Base-by-base conservation (phyloP, 2,113 vertebrate genomes). In the Origma solitaria region DNA sequence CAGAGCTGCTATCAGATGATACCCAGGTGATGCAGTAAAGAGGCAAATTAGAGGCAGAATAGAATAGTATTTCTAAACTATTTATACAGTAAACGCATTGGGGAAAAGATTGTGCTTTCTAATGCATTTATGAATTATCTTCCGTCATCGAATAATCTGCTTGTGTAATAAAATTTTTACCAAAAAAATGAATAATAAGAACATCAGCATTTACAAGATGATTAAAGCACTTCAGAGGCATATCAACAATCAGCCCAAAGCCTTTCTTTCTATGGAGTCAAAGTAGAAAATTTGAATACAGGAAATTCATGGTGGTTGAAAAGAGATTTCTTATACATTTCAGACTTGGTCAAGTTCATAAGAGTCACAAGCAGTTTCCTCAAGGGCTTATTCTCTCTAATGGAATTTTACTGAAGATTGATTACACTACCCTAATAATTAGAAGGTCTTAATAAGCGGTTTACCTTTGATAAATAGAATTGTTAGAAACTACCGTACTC, bases 391-490 rank as follows among this genome's bases (percentile, higher is more conserved):
- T 88, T 85, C 90, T 83, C 77, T 91, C 62, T 96, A 96, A 92
- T 95, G 76, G 91, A 96, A 92, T 97, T 94, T 96, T 95, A 53
- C 86, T 92, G 94, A 95, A 96, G 97, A 98, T 96, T 97, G 96
- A 97, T 98, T 96, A 75, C 79, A 95, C 87, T 96, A 90, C 90
- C 92, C 97, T 95, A 95, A 97, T 97, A 97, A 98, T 98, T 97
- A 97, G 95, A 95, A 94, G 94, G 90, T 92, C 95, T 97, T 97
- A 97, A 96, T 97, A 97, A 97, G 88, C 20, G 11, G 68, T 94
- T 97, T 97, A 96, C 82, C 68, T 95, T 97, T 98, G 96, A 97
- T 97, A 96, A 97, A 97, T 96, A 97, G 96, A 92, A 94, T 94
- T 95, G 94, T 90, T 96, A 86, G 73, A 96, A 97, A 76, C 70